phyloP scores from a whole-genome alignment of 2,113 vertebrate species.

The Colistium nudipinnis region DNA sequence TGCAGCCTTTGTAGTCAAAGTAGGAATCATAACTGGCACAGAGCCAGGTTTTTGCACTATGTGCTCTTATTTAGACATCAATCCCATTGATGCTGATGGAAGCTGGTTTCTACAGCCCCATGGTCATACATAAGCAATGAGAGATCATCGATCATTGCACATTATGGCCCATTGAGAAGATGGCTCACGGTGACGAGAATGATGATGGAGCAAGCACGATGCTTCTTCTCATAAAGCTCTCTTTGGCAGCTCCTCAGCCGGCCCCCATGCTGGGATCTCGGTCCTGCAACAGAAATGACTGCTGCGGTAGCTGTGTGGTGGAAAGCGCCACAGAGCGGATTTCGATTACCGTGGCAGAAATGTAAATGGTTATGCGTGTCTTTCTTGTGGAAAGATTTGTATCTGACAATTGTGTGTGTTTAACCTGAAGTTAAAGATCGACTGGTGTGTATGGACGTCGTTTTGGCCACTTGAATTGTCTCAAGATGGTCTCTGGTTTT shows the following conservation, averaged over 20 bases:
- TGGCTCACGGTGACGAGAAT: conserved; percentile 32
- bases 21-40: conserved; percentile 4
- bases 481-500: not conserved
- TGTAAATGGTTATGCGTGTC: too few relatives aligned
- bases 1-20: not conserved
- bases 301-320: not conserved
- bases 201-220: conserved; percentile 14
- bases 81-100: conserved; percentile 58
- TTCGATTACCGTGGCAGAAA: too few relatives aligned
- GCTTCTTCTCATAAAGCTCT: conserved; percentile 4
- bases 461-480: too few relatives aligned
- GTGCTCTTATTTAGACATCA: conserved; percentile 70
- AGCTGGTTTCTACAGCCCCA: conserved; percentile 43
- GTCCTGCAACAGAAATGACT: not conserved
- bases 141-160: conserved; percentile 55
- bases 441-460: too few relatives aligned
- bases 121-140: conserved; percentile 60
- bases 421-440: too few relatives aligned
- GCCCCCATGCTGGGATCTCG: not conserved
- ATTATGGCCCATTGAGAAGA: conserved; percentile 33
- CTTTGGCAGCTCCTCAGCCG: not conserved
- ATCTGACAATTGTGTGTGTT: too few relatives aligned
- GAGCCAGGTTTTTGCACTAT: conserved; percentile 22
- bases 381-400: not conserved
- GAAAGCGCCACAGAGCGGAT: not conserved